A percentile compares a stretch with the other conserved stretches of the same genome.
Evolutionary conservation across 2,888 invertebrate genomes (phyloP).

Genomic region (Trileptium ribeirensis): DNA sequence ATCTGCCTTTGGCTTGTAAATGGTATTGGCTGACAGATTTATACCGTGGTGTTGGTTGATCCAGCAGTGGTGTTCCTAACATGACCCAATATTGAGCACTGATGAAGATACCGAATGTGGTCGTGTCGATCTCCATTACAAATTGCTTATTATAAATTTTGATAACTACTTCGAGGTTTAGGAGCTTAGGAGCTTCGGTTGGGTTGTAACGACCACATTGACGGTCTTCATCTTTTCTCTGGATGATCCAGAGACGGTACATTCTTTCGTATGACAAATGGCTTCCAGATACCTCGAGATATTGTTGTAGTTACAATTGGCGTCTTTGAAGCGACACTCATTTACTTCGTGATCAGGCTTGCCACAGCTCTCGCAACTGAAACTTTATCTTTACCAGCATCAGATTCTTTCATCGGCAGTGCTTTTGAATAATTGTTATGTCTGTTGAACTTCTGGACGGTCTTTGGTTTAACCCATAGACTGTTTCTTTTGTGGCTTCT

Average conservation of each 20-base stretch:
- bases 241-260: too few species aligned
- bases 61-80: neutral
- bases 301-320: neutral
- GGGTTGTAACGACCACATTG: neutral
- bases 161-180: constrained; percentile 24
- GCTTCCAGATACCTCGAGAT: neutral
- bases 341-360: neutral
- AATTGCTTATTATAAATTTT: neutral
- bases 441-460: too few species aligned
- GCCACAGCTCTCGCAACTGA: neutral
- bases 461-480: neutral
- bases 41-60: too few species aligned
- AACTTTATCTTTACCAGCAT: too few species aligned
- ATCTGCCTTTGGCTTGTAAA: too few species aligned
- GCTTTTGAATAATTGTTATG: too few species aligned
- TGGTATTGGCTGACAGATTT: too few species aligned
- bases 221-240: neutral
- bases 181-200: too few species aligned
- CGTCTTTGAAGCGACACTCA: neutral
- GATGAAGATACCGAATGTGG: constrained; percentile 15
- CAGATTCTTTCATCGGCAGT: too few species aligned
- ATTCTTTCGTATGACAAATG: neutral
- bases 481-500: constrained; percentile 22
- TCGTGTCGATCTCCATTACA: constrained; percentile 26
- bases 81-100: neutral